phyloP scores from a whole-genome alignment of 37 sponge, comb jelly and placozoan species.

The Agelas oroides region DNA sequence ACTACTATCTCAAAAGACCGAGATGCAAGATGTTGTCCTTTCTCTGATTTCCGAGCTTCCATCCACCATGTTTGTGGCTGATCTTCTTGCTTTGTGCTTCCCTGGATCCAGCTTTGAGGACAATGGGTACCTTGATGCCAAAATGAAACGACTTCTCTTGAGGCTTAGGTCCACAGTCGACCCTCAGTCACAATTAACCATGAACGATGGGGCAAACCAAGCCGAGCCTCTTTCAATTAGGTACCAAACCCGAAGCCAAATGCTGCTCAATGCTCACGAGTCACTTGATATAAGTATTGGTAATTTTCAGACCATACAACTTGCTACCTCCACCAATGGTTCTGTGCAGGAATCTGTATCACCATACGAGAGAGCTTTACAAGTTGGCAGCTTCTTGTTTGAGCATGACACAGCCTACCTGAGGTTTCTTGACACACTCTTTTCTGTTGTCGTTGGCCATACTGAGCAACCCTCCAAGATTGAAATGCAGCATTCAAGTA shows the following conservation, averaged over 20 bases:
- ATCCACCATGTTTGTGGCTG: slow-evolving; percentile 9
- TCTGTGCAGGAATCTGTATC: neutral
- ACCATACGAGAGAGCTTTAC: neutral
- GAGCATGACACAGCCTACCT: slow-evolving; percentile 46
- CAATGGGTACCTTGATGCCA: neutral
- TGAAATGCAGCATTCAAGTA: neutral
- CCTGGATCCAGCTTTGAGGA: neutral
- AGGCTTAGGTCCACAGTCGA: slow-evolving; percentile 21
- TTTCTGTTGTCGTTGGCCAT: slow-evolving; percentile 17
- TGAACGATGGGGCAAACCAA: neutral
- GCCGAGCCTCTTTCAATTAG: slow-evolving; percentile 34
- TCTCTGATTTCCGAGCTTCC: slow-evolving; percentile 43
- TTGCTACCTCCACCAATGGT: neutral
- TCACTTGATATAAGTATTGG: neutral
- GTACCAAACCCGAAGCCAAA: slow-evolving; percentile 32
- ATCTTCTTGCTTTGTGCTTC: slow-evolving; percentile 37
- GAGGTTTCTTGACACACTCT: slow-evolving; percentile 42
- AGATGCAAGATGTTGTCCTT: slow-evolving; percentile 20
- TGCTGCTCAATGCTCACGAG: neutral
- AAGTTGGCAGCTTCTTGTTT: slow-evolving; percentile 35
- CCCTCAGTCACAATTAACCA: neutral
- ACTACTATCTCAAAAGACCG: neutral
- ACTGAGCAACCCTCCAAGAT: no score
- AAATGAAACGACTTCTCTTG: slow-evolving; percentile 26
- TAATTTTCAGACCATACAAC: neutral